Conservation (phyloP, 2,888 invertebrate genomes). For the Endotricha flammealis region DNA sequence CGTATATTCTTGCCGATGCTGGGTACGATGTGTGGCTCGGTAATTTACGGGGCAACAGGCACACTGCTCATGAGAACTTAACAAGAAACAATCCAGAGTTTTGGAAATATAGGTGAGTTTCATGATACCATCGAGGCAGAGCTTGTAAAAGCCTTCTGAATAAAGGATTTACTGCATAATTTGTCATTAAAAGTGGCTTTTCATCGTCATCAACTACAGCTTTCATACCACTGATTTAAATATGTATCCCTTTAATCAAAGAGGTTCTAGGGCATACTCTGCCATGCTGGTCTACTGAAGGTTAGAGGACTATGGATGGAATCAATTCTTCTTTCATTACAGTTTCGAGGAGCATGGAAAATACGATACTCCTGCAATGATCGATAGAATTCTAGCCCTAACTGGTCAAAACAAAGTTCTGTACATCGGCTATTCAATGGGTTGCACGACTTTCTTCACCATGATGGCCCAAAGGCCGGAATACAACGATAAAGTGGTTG, state of each 20-base stretch:
- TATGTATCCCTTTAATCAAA: background rate
- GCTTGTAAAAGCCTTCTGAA: too few relatives aligned
- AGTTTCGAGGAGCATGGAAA: slow-evolving; percentile 80
- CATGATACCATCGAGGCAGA: background rate
- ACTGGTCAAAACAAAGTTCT: slow-evolving; percentile 58
- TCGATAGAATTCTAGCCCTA: slow-evolving; percentile 67
- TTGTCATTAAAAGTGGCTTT: too few relatives aligned
- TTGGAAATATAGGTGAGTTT: slow-evolving; percentile 76
- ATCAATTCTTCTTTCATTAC: too few relatives aligned
- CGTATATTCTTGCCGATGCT: slow-evolving; percentile 73
- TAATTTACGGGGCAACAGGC: slow-evolving; percentile 71
- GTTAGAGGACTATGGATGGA: too few relatives aligned
- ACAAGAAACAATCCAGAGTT: slow-evolving; percentile 59
- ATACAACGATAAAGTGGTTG: slow-evolving; percentile 69
- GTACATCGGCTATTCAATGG: slow-evolving; percentile 80
- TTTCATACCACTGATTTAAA: background rate
- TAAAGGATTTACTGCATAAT: too few relatives aligned
- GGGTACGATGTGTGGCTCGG: slow-evolving; percentile 80
- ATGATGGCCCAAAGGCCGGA: slow-evolving; percentile 75
- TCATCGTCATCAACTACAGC: background rate
- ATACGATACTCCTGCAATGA: slow-evolving; percentile 76
- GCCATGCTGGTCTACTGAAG: too few relatives aligned
- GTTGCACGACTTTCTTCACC: slow-evolving; percentile 75
- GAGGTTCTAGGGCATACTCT: background rate
- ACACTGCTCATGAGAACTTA: slow-evolving; percentile 59